Base-by-base conservation (phyloP, 2,113 vertebrate genomes). In the Engystomops pustulosus region DNA sequence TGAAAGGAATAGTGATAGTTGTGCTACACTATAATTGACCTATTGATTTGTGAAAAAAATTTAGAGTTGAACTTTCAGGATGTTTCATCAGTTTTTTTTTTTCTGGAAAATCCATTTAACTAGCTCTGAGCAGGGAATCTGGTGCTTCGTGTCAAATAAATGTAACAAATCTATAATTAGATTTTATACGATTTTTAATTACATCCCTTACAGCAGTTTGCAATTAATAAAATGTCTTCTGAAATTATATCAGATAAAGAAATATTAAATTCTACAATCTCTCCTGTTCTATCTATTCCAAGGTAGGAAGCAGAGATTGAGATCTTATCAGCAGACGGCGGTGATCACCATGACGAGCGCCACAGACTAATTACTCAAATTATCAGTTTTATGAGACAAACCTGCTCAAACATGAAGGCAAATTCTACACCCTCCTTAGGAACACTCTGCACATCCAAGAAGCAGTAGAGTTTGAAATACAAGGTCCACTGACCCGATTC, bases 321-420 rank as follows among this genome's bases (percentile, higher is more conserved):
- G 7, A 32, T 18, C 14, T 32, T 65, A 12, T 32, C 55, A 27
- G n/a, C 1, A 27, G 10, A 12, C 2, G 55, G 12, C 51, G 1
- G 10, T 4, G 9, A 60, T 60, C 60, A 32, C 14, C 41, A 72
- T 72, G 38, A 30, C 45, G 47, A 1, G 4, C 58, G 12, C 69
- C 38, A 25, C 4, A 71, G 18, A 14, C 2, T 12, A 45, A 27
- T 25, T 27, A 23, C 18, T 25, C 9, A 17, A 8, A 0, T 38
- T 58, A 17, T 41, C 20, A 15, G 3, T 14, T n/a, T 17, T 41
- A 38, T 60, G 17, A 0, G 68, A 18, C 79, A 88, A 83, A 97
- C 96, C 95, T 98, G 96, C 87, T 98, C 96, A 91, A 98, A 98
- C 96, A 98, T 97, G 90, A 98, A 98, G 5, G 96, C 96, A 91